Evolutionary conservation across 2,888 invertebrate species (phyloP).

Genomic region (Iselma pallidipennis): DNA sequence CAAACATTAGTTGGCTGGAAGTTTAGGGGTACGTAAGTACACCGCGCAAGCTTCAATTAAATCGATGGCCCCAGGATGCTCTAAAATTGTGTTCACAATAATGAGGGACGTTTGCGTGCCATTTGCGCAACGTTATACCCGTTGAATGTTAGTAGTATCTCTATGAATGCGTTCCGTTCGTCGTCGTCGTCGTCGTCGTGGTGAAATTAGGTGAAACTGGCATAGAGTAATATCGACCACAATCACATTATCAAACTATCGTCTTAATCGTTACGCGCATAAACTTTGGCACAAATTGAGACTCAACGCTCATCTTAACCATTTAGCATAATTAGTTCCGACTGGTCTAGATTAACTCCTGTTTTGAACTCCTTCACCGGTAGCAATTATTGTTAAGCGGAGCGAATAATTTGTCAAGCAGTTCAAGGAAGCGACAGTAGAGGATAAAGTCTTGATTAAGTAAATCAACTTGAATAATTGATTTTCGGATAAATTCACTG

Average conservation of each 20-base stretch:
- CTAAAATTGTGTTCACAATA: slow-evolving; percentile 1
- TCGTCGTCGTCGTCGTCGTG: slow-evolving; percentile 22
- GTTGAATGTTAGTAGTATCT: too few relatives aligned
- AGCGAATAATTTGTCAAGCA: slow-evolving; percentile 11
- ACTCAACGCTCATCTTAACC: slow-evolving; percentile 43
- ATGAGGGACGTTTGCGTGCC: slow-evolving; percentile 26
- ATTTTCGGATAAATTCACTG: background rate
- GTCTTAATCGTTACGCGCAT: slow-evolving; percentile 43
- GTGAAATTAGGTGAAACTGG: slow-evolving; percentile 31
- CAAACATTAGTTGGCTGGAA: background rate
- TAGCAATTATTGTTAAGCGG: slow-evolving; percentile 13
- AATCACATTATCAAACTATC: slow-evolving; percentile 50
- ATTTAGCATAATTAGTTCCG: slow-evolving; percentile 47
- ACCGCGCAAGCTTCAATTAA: slow-evolving; percentile 3
- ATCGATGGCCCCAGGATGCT: slow-evolving; percentile 2
- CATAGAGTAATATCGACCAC: slow-evolving; percentile 37
- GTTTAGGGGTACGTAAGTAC: background rate
- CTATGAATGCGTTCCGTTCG: slow-evolving; percentile 26
- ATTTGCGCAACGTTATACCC: slow-evolving; percentile 33
- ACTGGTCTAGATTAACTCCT: slow-evolving; percentile 39
- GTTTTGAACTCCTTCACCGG: slow-evolving; percentile 26
- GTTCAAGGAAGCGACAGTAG: background rate
- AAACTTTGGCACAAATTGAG: slow-evolving; percentile 42
- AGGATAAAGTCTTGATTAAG: background rate
- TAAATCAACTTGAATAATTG: slow-evolving; percentile 3